Evolutionary conservation across 2,888 invertebrate species (phyloP).

Genomic region (Euzetes globulus): DNA sequence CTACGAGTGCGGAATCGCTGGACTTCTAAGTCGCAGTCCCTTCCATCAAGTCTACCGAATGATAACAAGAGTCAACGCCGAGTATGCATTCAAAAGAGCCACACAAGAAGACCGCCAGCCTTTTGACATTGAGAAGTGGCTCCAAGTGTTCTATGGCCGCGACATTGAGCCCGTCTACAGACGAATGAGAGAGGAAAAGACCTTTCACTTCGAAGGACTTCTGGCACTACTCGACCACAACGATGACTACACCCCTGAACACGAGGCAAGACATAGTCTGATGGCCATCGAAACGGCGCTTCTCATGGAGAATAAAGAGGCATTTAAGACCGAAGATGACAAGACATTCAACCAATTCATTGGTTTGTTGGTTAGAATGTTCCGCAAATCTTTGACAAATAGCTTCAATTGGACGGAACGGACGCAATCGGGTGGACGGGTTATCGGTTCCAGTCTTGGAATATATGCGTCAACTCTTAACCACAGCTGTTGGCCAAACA

Average conservation of each 20-base stretch:
- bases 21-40: neutral
- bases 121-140: neutral
- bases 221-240: neutral
- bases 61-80: neutral
- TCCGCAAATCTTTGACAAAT: neutral
- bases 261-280: neutral
- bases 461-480: neutral
- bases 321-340: neutral
- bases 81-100: neutral
- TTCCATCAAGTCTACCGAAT: neutral
- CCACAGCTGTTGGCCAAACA: slow-evolving; percentile 10
- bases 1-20: neutral
- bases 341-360: neutral
- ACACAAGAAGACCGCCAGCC: neutral
- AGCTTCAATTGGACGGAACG: neutral
- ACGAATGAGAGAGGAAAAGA: neutral
- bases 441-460: neutral
- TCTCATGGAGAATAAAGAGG: neutral
- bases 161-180: neutral
- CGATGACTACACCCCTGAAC: neutral
- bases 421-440: neutral
- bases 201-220: neutral
- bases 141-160: neutral
- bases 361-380: neutral
- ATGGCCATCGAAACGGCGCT: slow-evolving; percentile 9